Conservation (phyloP, 2,113 vertebrate genomes). For the Balaenoptera acutorostrata region DNA sequence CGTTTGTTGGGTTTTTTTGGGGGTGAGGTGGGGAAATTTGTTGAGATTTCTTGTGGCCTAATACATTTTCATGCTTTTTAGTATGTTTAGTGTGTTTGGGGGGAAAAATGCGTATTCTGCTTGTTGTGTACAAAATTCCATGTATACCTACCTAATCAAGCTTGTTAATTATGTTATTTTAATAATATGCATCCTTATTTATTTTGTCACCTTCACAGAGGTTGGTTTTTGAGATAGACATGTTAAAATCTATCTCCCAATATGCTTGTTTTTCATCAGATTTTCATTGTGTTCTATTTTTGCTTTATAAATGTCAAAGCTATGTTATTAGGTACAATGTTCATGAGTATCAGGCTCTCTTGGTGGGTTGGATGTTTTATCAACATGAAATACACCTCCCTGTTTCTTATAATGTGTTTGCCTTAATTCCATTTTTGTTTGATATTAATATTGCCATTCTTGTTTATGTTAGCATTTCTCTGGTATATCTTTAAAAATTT, state of each 20-base stretch:
- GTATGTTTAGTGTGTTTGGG: background rate
- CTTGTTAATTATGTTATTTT: background rate
- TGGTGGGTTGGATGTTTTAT: background rate
- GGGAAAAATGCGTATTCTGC: background rate
- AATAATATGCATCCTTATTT: background rate
- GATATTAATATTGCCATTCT: background rate
- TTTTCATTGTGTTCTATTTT: background rate
- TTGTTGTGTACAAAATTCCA: background rate
- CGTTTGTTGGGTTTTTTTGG: background rate
- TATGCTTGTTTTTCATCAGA: background rate
- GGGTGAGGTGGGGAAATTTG: background rate
- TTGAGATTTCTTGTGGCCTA: background rate
- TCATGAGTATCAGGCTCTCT: background rate
- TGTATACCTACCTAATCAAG: background rate
- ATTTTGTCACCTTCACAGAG: background rate
- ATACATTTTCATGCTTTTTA: background rate
- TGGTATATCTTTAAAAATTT: background rate
- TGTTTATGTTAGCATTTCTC: background rate
- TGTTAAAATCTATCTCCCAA: background rate
- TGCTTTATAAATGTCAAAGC: background rate
- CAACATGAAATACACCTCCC: background rate
- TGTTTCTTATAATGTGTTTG: background rate
- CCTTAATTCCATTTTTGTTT: background rate
- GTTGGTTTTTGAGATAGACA: background rate
- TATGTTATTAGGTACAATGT: background rate